Evolutionary conservation across 2,888 invertebrate species (phyloP).

Genomic region (Dinocampus coccinellae): DNA sequence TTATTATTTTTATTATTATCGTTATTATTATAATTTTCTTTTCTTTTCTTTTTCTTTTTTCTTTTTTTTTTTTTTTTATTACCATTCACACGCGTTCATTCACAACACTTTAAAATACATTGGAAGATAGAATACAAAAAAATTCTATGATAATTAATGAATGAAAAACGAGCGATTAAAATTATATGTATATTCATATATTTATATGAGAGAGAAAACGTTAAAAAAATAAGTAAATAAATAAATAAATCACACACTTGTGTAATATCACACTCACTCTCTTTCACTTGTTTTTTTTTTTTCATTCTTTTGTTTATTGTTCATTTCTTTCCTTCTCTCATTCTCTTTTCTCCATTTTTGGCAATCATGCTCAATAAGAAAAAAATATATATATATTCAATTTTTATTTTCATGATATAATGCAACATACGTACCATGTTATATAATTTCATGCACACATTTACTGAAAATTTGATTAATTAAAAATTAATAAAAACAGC

Average conservation of each 20-base stretch:
- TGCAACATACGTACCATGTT: constrained; percentile 35
- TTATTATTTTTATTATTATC: neutral
- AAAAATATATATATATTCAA: constrained; percentile 21
- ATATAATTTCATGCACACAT: constrained; percentile 43
- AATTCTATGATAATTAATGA: constrained; percentile 13
- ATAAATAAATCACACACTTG: neutral
- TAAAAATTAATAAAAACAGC: too few species aligned
- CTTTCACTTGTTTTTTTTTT: constrained; percentile 1
- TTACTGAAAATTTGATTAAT: constrained; percentile 43
- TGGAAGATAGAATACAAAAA: constrained; percentile 30
- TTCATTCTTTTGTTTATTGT: too few species aligned
- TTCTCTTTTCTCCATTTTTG: too few species aligned
- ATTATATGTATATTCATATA: constrained; percentile 27
- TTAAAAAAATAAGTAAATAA: too few species aligned
- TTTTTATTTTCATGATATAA: constrained; percentile 19
- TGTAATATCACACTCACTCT: constrained; percentile 34
- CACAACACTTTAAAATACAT: constrained; percentile 42
- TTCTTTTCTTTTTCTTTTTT: constrained; percentile 14
- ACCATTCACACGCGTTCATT: constrained; percentile 9
- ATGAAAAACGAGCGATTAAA: neutral
- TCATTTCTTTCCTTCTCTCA: too few species aligned
- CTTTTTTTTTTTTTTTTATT: neutral
- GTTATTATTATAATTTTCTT: constrained; percentile 18
- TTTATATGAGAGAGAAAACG: too few species aligned
- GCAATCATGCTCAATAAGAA: constrained; percentile 47